These are phyloP conservation scores for Oncorhynchus kisutch DNA, from an alignment of 2,113 vertebrate genomes.

Conservation along the genomic window DNA sequence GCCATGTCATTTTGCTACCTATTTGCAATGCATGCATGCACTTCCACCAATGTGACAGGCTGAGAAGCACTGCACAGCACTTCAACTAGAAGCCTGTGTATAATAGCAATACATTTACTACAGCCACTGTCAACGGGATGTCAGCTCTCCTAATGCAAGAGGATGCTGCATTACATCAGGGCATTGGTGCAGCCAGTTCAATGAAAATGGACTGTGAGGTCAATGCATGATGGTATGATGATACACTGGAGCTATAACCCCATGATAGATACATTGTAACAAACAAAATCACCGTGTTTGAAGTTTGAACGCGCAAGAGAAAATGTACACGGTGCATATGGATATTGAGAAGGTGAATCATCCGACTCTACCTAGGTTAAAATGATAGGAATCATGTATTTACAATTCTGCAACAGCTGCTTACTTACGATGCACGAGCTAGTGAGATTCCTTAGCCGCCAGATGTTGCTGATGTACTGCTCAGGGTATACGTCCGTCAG, in stretches of 20 bases:
- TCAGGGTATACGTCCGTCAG: background rate
- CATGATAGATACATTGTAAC: too few species aligned
- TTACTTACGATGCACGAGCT: background rate
- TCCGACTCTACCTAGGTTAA: background rate
- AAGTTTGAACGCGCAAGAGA: too few species aligned
- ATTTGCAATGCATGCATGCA: background rate
- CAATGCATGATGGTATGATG: background rate
- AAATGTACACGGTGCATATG: too few species aligned
- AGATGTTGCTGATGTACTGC: slow-evolving; percentile 1
- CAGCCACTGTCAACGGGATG: background rate
- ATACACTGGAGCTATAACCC: background rate
- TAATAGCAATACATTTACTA: background rate
- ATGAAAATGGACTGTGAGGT: background rate
- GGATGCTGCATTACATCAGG: background rate
- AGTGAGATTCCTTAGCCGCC: background rate
- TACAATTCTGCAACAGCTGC: slow-evolving; percentile 1
- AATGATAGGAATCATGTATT: background rate
- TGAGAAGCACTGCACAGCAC: background rate
- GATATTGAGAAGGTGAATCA: background rate
- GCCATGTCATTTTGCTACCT: background rate
- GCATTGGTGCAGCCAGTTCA: background rate
- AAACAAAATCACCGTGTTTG: too few species aligned
- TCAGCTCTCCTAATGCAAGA: background rate
- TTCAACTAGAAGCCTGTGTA: background rate
- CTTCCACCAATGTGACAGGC: background rate